phyloP scores from a whole-genome alignment of 2,888 invertebrate genomes.

The Acrocyrtus sp. region DNA sequence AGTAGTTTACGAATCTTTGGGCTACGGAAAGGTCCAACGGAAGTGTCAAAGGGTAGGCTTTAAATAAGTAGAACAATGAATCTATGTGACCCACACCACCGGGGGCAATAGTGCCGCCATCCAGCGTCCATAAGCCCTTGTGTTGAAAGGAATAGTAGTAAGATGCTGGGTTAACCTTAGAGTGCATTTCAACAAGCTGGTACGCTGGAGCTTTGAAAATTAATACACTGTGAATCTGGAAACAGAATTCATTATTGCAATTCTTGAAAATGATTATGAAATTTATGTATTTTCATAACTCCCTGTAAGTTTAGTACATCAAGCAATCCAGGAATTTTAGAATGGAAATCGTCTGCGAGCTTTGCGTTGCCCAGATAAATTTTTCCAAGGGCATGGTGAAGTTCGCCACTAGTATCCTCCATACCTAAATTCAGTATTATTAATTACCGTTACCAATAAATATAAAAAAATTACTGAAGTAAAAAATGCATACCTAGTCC shows the following conservation, averaged over 20 bases:
- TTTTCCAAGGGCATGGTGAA: slow-evolving; percentile 48
- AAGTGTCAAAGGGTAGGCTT: slow-evolving; percentile 13
- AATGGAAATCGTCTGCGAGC: slow-evolving; percentile 32
- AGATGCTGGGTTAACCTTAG: slow-evolving; percentile 38
- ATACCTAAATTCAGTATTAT: slow-evolving; percentile 24
- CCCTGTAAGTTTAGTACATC: too few species aligned
- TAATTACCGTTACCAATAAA: neutral
- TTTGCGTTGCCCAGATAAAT: slow-evolving; percentile 48
- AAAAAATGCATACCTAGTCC: slow-evolving; percentile 31
- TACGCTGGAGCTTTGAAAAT: slow-evolving; percentile 47
- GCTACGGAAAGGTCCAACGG: slow-evolving; percentile 23
- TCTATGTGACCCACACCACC: slow-evolving; percentile 44
- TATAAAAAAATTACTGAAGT: neutral
- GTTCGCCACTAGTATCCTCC: slow-evolving; percentile 44
- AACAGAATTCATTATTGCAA: too few species aligned
- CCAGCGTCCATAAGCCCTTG: slow-evolving; percentile 18
- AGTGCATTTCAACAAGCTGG: slow-evolving; percentile 43
- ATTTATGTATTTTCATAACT: neutral
- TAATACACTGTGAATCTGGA: slow-evolving; percentile 30
- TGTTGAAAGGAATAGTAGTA: slow-evolving; percentile 51
- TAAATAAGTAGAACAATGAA: slow-evolving; percentile 36
- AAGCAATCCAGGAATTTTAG: slow-evolving; percentile 55
- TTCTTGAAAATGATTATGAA: neutral
- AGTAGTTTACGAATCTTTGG: slow-evolving; percentile 24
- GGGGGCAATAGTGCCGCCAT: slow-evolving; percentile 20